These are phyloP conservation scores for Phalacrocorax pelagicus DNA, from an alignment of 2,113 vertebrate genomes.

Conservation along the genomic window DNA sequence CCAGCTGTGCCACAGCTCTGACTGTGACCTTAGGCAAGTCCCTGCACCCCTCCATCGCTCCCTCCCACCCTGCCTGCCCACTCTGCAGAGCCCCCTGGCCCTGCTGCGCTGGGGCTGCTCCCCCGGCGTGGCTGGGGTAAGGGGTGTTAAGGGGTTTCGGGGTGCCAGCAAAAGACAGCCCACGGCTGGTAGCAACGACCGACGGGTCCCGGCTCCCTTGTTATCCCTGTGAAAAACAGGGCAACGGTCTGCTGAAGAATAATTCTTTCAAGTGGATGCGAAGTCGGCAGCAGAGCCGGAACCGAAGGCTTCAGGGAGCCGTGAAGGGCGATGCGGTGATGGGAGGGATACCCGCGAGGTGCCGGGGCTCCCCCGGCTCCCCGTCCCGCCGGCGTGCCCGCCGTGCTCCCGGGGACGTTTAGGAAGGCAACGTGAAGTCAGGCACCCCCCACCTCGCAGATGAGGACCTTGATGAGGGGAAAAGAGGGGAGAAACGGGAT, in stretches of 20 bases:
- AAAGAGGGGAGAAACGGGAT: not conserved
- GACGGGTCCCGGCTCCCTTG: accelerated
- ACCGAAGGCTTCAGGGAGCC: not conserved
- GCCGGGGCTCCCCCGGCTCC: not conserved
- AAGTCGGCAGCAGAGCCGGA: not conserved
- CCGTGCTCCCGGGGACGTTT: not conserved
- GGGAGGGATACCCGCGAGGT: not conserved
- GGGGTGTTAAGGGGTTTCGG: not conserved
- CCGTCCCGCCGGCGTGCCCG: not conserved
- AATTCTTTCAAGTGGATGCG: not conserved
- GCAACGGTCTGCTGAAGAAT: not conserved
- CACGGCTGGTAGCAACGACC: not conserved
- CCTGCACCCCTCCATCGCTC: not conserved
- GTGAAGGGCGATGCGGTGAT: not conserved
- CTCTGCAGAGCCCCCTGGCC: not conserved
- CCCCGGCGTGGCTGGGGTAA: accelerated
- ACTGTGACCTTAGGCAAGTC: not conserved
- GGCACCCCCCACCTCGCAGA: not conserved
- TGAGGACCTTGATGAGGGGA: not conserved
- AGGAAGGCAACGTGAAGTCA: not conserved
- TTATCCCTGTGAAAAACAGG: not conserved
- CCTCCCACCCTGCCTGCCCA: not conserved
- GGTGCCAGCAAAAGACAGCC: not conserved
- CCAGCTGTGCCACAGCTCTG: not conserved
- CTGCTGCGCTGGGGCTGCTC: not conserved